Evolutionary conservation across 2,113 vertebrate species (phyloP), one percentile per base, ranked within the genome.

Genomic region (Panurus biarmicus): DNA sequence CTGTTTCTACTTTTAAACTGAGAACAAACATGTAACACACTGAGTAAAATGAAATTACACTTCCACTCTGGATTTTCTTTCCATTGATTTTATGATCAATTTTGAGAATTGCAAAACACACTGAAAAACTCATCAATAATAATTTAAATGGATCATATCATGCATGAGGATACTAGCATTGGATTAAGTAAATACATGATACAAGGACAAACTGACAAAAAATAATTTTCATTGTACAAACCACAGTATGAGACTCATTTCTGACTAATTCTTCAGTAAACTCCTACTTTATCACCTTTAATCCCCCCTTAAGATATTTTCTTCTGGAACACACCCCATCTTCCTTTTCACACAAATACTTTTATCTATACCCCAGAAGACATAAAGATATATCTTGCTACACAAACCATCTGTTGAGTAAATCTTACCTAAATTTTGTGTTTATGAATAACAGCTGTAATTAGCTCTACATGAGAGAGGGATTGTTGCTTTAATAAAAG

Each of bases 221-320:
- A 73, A 94, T 54, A 56, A 83, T 83, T 83, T 82, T 57, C 20
- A 44, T 56, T 57, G 44, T 44, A 44, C 83, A 94, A 95, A 66
- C 85, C 76, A 67, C 29, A 76, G 26, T 40, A 56, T 51, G 33
- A 88, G 78, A 83, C 71, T 95, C 60, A 85, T 77, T 94, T 95
- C 81, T 96, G 87, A 95, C 89, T 96, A 96, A 91, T 76, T 87
- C 58, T 80, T 91, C 71, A 31, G 50, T 73, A 71, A 89, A 61
- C 21, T 75, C 22, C 31, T 65, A 35, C 26, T 70, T 76, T 89
- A 82, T 38, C n/a, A 82, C 83, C 50, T 66, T 93, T 89, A 93
- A 85, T 94, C 38, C 56, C 33, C 28, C 11, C 24, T 18, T 60
- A 51, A 62, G 71, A 40, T 18, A 85, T 45, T 73, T 93, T 83